A percentile compares a stretch with the other conserved stretches of the same genome.
These are phyloP conservation scores for Zaprionus kolodkinae DNA, from an alignment of 1,140 invertebrate species.

Conservation along the genomic window DNA sequence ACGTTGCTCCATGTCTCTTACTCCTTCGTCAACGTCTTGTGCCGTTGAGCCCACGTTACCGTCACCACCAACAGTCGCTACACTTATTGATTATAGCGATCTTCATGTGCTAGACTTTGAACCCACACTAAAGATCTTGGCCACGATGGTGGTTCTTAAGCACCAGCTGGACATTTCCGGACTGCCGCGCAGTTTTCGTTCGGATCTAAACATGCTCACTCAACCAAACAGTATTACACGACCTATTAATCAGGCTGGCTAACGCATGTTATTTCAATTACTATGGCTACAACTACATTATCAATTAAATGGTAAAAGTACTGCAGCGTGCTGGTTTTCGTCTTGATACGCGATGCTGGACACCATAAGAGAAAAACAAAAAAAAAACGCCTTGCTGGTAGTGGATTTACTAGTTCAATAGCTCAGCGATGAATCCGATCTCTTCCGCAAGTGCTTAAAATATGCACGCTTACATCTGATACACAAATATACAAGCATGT, in stretches of 20 bases:
- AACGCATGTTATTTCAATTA: slow-evolving; percentile 39
- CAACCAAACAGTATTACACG: slow-evolving; percentile 84
- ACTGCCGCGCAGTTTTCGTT: slow-evolving; percentile 87
- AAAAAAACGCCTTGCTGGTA: slow-evolving; percentile 25
- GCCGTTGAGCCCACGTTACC: slow-evolving; percentile 9
- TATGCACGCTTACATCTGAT: slow-evolving; percentile 18
- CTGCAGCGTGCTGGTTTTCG: neutral
- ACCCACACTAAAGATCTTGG: slow-evolving; percentile 89
- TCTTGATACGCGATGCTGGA: neutral
- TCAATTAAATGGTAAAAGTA: neutral
- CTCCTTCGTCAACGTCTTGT: neutral
- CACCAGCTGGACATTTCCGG: slow-evolving; percentile 87
- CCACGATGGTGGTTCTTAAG: slow-evolving; percentile 87
- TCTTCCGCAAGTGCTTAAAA: slow-evolving; percentile 38
- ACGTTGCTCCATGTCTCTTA: neutral
- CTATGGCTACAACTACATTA: neutral
- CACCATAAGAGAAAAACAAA: neutral
- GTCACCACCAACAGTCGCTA: neutral
- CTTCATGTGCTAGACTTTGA: slow-evolving; percentile 90
- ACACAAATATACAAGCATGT: slow-evolving; percentile 15
- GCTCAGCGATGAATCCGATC: slow-evolving; percentile 34
- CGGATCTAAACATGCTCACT: slow-evolving; percentile 85
- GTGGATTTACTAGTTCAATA: slow-evolving; percentile 33
- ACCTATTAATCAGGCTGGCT: slow-evolving; percentile 80
- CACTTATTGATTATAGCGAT: slow-evolving; percentile 91